Base-by-base conservation (phyloP, 2,113 vertebrate species). In the Manacus vitellinus region DNA sequence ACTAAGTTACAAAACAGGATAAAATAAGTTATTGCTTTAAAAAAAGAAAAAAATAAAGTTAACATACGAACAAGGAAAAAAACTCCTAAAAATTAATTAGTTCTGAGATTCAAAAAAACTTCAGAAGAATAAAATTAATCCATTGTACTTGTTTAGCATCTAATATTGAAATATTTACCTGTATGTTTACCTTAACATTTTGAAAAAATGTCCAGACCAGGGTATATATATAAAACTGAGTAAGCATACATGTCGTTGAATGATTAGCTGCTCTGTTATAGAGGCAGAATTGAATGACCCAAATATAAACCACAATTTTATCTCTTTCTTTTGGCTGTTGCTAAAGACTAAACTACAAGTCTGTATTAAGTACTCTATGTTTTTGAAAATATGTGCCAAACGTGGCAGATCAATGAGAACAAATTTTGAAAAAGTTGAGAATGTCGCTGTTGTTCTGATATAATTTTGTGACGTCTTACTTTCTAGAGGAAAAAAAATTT, bases 361-460 rank as follows among this genome's bases (percentile, higher is more conserved):
- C 14, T 58, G 79, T 68, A n/a, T 25, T 24, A 41, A 73, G 20
- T 19, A 14, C 8, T 44, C 3, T 22, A 4, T 22, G 12, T 28
- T 71, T 71, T 61, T 19, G 33, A 83, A 81, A 54, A 63, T 30
- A 21, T 8, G 14, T 15, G 5, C 4, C 14, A 54, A 46, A 55
- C 8, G 2, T 55, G 10, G 6, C 21, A 66, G 8, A 9, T 24
- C 5, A 67, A 28, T 35, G 8, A 30, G 22, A 67, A 41, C 39
- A 41, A 41, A 41, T 41, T 41, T 41, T 41, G 39, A 41, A 41
- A 41, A 41, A 41, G 39, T 41, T 41, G 39, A 41, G 12, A 41
- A 41, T 41, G 39, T 41, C 12, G 11, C 39, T 16, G 6, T 3
- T 28, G 0, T 62, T 71, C 6, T 4, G 0, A 3, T 54, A 41